Percentiles rank a stretch among this genome's conserved stretches.
Conservation (phyloP, 1,140 invertebrate genomes). For the Dendrolimus kikuchii region DNA sequence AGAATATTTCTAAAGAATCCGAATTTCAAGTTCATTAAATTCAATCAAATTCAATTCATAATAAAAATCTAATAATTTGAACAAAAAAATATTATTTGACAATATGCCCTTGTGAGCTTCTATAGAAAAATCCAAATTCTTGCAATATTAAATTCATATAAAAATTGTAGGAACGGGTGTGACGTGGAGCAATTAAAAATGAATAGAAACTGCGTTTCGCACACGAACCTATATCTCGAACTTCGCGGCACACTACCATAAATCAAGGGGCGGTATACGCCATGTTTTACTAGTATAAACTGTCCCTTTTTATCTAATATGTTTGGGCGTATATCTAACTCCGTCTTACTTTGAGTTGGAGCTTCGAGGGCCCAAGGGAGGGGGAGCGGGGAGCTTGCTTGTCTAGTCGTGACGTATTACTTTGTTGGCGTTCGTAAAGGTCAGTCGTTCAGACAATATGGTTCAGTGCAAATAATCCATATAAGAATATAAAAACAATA, state of each 20-base stretch:
- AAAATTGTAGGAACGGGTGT: neutral
- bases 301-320: conserved; percentile 50
- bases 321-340: conserved; percentile 45
- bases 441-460: conserved; percentile 34
- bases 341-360: conserved; percentile 45
- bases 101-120: too few species aligned
- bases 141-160: too few species aligned
- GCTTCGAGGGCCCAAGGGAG: conserved; percentile 34
- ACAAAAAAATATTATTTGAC: too few species aligned
- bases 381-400: conserved; percentile 32
- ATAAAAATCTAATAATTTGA: too few species aligned
- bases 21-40: too few species aligned
- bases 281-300: conserved; percentile 67
- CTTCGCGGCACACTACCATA: conserved; percentile 70
- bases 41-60: too few species aligned
- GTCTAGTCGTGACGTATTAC: conserved; percentile 71
- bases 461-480: too few species aligned
- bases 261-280: conserved; percentile 74
- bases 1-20: too few species aligned
- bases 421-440: conserved; percentile 48
- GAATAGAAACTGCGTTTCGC: conserved; percentile 42
- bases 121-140: too few species aligned
- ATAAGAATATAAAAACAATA: too few species aligned
- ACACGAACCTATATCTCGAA: conserved; percentile 61
- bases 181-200: neutral